A percentile compares a stretch with the other conserved stretches of the same genome.
Evolutionary conservation across 2,888 invertebrate genomes (phyloP).

Genomic region (Phaedon cochleariae): DNA sequence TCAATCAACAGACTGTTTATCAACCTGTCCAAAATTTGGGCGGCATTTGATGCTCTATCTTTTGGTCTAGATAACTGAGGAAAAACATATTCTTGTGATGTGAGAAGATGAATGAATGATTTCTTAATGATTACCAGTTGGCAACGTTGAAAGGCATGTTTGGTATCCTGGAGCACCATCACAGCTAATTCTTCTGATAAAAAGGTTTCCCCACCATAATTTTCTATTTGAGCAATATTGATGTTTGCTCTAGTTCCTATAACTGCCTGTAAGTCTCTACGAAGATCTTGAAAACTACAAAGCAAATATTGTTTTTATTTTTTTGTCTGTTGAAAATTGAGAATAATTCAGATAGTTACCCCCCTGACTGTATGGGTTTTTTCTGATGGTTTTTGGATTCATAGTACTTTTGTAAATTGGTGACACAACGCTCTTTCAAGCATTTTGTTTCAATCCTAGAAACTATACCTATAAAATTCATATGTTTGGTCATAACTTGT

Average conservation of each 20-base stretch:
- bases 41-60: constrained; percentile 80
- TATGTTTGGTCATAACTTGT: constrained; percentile 18
- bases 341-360: constrained; percentile 63
- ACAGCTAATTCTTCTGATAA: constrained; percentile 94
- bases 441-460: constrained; percentile 76
- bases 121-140: constrained; percentile 68
- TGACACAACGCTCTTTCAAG: constrained; percentile 79
- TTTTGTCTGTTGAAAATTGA: neutral
- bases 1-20: constrained; percentile 87
- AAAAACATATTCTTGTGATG: too few relatives aligned
- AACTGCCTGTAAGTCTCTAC: constrained; percentile 92
- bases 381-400: constrained; percentile 94
- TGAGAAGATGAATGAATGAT: too few relatives aligned
- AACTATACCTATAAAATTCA: constrained; percentile 30
- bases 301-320: neutral
- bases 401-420: constrained; percentile 86
- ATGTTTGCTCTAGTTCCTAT: constrained; percentile 92
- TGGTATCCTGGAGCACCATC: constrained; percentile 88
- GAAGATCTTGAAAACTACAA: constrained; percentile 85
- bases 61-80: constrained; percentile 79
- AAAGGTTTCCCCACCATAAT: constrained; percentile 97
- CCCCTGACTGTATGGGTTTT: constrained; percentile 87
- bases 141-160: constrained; percentile 89
- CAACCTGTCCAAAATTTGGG: constrained; percentile 84
- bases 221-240: constrained; percentile 93